These are phyloP conservation scores for Cloeon dipterum DNA, from an alignment of 2,888 invertebrate genomes.

Conservation along the genomic window DNA sequence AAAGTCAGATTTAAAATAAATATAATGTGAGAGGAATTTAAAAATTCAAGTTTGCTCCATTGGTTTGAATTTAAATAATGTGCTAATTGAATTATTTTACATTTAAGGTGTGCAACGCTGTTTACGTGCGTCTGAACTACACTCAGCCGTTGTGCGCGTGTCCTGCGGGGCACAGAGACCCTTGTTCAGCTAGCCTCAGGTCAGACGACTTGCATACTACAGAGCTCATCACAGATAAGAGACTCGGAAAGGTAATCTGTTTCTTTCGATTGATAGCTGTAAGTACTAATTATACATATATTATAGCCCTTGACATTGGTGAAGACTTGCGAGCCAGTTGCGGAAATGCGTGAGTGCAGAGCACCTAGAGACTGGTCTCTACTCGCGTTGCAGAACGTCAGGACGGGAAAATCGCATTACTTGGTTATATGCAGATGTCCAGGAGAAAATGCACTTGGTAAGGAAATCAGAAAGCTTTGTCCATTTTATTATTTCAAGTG, in stretches of 20 bases:
- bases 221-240: slow-evolving; percentile 63
- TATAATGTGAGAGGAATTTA: too few relatives aligned
- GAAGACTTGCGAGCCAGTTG: slow-evolving; percentile 83
- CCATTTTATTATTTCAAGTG: too few relatives aligned
- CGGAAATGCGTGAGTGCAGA: slow-evolving; percentile 72
- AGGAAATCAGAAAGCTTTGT: too few relatives aligned
- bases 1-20: not conserved
- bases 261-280: too few relatives aligned
- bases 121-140: slow-evolving; percentile 76
- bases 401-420: slow-evolving; percentile 85
- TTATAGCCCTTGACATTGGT: slow-evolving; percentile 58
- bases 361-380: slow-evolving; percentile 80
- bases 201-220: slow-evolving; percentile 83
- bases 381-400: slow-evolving; percentile 69
- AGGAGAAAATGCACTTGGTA: slow-evolving; percentile 61
- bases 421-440: slow-evolving; percentile 81
- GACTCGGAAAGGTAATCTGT: slow-evolving; percentile 64
- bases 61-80: too few relatives aligned
- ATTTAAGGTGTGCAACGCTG: slow-evolving; percentile 69
- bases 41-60: not conserved
- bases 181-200: slow-evolving; percentile 74
- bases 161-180: slow-evolving; percentile 67
- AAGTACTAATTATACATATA: too few relatives aligned
- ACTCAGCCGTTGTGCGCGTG: slow-evolving; percentile 85
- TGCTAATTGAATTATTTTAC: too few relatives aligned